Evolutionary conservation across 2,113 vertebrate genomes (phyloP).

Genomic region (Poicephalus meyeri): DNA sequence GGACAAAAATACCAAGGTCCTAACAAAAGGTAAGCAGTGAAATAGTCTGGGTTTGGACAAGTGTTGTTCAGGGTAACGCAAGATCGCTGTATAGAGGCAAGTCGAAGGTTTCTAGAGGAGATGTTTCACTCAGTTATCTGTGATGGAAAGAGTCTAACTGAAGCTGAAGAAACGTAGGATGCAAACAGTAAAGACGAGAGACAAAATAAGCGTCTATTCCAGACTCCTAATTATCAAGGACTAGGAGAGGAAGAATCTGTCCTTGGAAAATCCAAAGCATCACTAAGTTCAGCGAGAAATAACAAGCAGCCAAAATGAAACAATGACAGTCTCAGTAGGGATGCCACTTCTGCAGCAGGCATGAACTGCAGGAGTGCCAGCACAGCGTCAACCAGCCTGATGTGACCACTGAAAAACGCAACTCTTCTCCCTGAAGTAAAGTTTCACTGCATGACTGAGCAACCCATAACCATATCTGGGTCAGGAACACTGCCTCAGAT

Average conservation of each 20-base stretch:
- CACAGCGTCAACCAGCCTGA: neutral
- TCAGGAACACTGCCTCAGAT: neutral
- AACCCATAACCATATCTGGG: neutral
- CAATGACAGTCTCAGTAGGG: neutral
- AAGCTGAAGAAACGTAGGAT: neutral
- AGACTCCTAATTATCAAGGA: neutral
- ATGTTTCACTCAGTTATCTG: neutral
- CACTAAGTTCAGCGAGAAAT: neutral
- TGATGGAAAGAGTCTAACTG: neutral
- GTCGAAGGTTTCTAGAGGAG: neutral
- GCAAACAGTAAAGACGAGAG: neutral
- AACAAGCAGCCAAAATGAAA: neutral
- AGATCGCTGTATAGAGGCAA: neutral
- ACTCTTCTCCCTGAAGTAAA: neutral
- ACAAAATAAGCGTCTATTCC: neutral
- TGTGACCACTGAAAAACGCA: neutral
- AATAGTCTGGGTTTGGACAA: neutral
- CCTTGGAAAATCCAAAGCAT: neutral
- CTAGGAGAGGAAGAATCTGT: neutral
- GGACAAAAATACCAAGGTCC: neutral
- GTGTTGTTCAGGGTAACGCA: neutral
- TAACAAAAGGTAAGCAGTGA: neutral
- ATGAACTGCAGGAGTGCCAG: neutral
- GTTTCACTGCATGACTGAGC: neutral
- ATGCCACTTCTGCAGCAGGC: neutral